Evolutionary conservation across 2,113 vertebrate genomes (phyloP), one percentile per base, ranked within the genome.

Genomic region (Eira barbara): DNA sequence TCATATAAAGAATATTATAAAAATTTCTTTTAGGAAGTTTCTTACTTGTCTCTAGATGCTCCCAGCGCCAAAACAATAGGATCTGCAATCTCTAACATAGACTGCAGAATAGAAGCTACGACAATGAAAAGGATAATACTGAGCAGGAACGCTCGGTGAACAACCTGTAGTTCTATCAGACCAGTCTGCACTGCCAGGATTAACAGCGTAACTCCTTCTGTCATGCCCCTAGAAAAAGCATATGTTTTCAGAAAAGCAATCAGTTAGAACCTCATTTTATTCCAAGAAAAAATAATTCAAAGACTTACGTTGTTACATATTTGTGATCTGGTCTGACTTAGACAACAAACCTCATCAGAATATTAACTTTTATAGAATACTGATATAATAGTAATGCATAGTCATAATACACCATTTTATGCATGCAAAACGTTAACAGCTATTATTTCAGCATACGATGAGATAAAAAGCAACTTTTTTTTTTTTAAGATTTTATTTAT

Each of bases 81-180:
- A 98, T 99, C 99, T n/a, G 99, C 99, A 14, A 99, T 99, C 98
- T 99, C 99, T 98, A 99, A 98, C 99, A 99, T 99, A 63, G 99
- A 99, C 98, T 99, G 99, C 23, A 99, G 99, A 92, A 99, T 99
- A 95, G 99, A 99, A 39, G 99, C 99, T 47, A 99, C 99, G 42
- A 99, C 99, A 76, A 99, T 99, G 98, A 99, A 99, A 95, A 99
- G 99, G 98, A 99, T 99, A 97, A 99, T 99, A 98, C 99, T 99
- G 96, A 99, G 99, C 65, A 99, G 99, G 98, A 99, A 99, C 0
- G 99, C 99, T 97, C 99, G 98, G 98, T 99, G 99, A 88, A 99
- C 99, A 47, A 99, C 99, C 98, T 99, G 99, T 36, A 99, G 99
- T 96, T 99, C 99, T 88, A 99, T 99, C 93, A 99, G 99, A 61